A percentile compares a stretch with the other conserved stretches of the same genome.
phyloP scores from a whole-genome alignment of 2,888 invertebrate genomes.

The Drosophila borealis region DNA sequence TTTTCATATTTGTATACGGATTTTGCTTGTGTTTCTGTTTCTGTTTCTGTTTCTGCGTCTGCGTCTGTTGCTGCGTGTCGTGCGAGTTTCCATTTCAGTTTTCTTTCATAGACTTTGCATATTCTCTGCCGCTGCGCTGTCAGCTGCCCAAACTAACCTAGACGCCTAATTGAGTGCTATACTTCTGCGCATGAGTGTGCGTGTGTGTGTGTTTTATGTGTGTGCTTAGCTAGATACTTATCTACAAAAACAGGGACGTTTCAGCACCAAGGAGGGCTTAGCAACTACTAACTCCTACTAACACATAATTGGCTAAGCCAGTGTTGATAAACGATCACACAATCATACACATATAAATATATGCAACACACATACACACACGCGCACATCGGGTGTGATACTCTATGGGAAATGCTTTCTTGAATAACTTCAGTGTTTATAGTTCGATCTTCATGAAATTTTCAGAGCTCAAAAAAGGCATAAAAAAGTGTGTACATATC shows the following conservation, averaged over 20 bases:
- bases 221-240: conserved; percentile 4
- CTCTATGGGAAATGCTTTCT: too few relatives aligned
- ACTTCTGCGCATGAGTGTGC: conserved; percentile 6
- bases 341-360: too few relatives aligned
- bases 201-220: conserved; percentile 6
- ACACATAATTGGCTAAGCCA: too few relatives aligned
- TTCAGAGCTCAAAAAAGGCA: too few relatives aligned
- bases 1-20: conserved; percentile 23
- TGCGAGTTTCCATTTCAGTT: conserved; percentile 80
- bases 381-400: too few relatives aligned
- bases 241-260: conserved; percentile 39
- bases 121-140: conserved; percentile 10
- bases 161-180: conserved; percentile 66
- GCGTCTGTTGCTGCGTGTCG: conserved; percentile 34
- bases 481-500: too few relatives aligned
- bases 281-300: too few relatives aligned
- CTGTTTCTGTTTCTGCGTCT: conserved; percentile 14
- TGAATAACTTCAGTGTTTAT: too few relatives aligned
- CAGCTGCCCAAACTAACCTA: conserved; percentile 33
- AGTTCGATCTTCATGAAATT: too few relatives aligned
- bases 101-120: conserved; percentile 75
- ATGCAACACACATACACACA: too few relatives aligned
- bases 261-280: conserved; percentile 20
- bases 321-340: too few relatives aligned
- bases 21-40: conserved; percentile 12